phyloP scores from a whole-genome alignment of 2,797 vertebrate species.

The Melanotaenia nigrans region DNA sequence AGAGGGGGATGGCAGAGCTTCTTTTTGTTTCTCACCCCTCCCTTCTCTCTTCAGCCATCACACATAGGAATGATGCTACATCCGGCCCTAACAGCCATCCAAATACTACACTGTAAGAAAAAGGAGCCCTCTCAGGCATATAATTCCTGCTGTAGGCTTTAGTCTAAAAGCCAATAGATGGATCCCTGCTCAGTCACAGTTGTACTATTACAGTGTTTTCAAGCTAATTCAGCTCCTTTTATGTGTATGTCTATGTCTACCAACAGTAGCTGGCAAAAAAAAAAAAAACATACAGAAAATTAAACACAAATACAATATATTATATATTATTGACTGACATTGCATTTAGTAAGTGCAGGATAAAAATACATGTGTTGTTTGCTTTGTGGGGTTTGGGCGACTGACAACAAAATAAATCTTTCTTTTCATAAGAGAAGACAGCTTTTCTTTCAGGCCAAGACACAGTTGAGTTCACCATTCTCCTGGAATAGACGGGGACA shows the following conservation, averaged over 20 bases:
- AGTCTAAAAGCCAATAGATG: conserved; percentile 20
- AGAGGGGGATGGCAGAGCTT: conserved; percentile 25
- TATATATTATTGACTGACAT: neutral
- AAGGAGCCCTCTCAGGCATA: conserved; percentile 41
- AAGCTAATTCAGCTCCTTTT: conserved; percentile 46
- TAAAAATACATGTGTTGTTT: conserved; percentile 1
- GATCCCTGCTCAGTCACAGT: conserved; percentile 27
- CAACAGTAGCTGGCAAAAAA: conserved; percentile 18
- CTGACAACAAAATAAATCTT: conserved; percentile 46
- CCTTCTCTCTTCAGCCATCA: conserved; percentile 36
- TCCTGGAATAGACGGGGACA: conserved; percentile 66
- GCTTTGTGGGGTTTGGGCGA: conserved; percentile 44
- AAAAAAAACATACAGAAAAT: neutral
- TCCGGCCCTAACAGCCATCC: conserved; percentile 31
- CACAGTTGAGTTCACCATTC: conserved; percentile 68
- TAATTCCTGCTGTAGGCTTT: conserved; percentile 40
- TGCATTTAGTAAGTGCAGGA: conserved; percentile 4
- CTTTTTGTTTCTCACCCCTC: conserved; percentile 16
- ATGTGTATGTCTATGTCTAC: conserved; percentile 7
- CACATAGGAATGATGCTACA: conserved; percentile 37
- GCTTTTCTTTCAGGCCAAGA: conserved; percentile 70
- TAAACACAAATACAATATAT: neutral
- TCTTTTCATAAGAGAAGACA: conserved; percentile 64
- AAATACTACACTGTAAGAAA: conserved; percentile 37
- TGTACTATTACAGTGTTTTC: conserved; percentile 27